These are phyloP conservation scores for Tragelaphus scriptus DNA, from an alignment of 2,113 vertebrate species.

Conservation along the genomic window DNA sequence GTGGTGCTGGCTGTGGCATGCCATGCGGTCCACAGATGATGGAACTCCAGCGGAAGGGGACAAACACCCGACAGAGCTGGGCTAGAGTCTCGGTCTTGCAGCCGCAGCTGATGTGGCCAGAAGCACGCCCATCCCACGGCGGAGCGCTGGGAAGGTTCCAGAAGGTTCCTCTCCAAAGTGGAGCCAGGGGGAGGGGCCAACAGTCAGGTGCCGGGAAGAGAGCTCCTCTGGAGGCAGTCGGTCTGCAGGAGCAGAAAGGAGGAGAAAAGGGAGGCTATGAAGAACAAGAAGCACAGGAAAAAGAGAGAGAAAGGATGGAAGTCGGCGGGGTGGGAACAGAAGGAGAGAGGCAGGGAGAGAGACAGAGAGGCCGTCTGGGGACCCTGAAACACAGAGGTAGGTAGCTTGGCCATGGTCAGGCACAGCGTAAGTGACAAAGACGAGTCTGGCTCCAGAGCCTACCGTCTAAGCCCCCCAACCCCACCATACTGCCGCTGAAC, in stretches of 20 bases:
- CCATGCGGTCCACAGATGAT: too few species aligned
- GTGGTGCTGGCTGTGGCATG: accelerated
- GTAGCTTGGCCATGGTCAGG: not conserved
- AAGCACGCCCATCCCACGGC: not conserved
- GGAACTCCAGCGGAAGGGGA: not conserved
- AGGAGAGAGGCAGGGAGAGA: not conserved
- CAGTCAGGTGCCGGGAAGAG: not conserved
- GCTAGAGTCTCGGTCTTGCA: not conserved
- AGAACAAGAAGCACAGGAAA: not conserved
- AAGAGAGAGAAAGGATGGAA: too few species aligned
- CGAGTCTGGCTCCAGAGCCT: too few species aligned
- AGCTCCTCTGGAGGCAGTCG: not conserved
- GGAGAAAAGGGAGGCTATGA: not conserved
- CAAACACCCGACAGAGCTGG: not conserved
- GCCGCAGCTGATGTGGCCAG: not conserved
- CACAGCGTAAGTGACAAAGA: not conserved
- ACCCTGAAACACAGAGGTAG: not conserved
- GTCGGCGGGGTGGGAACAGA: not conserved
- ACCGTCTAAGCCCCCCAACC: not conserved
- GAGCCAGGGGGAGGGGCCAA: not conserved
- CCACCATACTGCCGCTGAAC: accelerated
- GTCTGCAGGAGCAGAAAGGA: not conserved
- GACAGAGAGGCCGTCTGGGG: not conserved
- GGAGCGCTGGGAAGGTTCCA: not conserved
- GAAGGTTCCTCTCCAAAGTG: not conserved